Conservation (phyloP, 1,140 invertebrate species). For the Teleogryllus occipitalis region DNA sequence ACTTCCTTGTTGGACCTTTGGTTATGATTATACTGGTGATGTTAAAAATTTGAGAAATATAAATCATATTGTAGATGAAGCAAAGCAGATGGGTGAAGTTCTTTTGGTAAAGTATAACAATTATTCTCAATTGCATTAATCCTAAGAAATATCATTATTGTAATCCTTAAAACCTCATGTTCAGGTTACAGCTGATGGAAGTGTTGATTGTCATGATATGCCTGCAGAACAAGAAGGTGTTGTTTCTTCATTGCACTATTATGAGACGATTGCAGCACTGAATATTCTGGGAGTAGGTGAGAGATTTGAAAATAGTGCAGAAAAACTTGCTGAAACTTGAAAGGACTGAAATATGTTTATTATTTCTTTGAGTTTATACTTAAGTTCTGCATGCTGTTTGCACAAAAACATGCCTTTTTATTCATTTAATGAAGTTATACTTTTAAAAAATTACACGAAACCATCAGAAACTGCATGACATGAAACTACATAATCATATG, state of each 20-base stretch:
- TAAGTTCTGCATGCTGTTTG: too few species aligned
- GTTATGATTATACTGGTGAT: constrained; percentile 74
- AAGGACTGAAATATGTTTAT: too few species aligned
- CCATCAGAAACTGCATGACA: too few species aligned
- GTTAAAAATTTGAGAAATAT: constrained; percentile 60
- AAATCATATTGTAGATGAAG: constrained; percentile 43
- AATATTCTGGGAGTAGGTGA: constrained; percentile 51
- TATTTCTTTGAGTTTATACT: too few species aligned
- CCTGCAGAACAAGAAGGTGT: constrained; percentile 78
- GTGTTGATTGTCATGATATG: constrained; percentile 73
- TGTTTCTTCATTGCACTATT: constrained; percentile 69
- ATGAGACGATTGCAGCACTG: constrained; percentile 70
- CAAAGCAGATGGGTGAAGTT: constrained; percentile 30
- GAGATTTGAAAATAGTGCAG: too few species aligned
- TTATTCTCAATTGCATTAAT: too few species aligned
- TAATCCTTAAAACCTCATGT: neutral
- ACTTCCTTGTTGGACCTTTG: constrained; percentile 75
- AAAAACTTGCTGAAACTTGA: too few species aligned
- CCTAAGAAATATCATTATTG: too few species aligned
- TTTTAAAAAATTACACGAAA: too few species aligned
- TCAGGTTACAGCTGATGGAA: constrained; percentile 87
- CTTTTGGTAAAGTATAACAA: constrained; percentile 29
- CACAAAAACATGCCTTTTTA: too few species aligned
- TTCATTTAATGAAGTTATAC: too few species aligned
- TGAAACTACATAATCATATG: too few species aligned